Evolutionary conservation across 1,140 invertebrate species (phyloP).

Genomic region (Steinernema khuongi): DNA sequence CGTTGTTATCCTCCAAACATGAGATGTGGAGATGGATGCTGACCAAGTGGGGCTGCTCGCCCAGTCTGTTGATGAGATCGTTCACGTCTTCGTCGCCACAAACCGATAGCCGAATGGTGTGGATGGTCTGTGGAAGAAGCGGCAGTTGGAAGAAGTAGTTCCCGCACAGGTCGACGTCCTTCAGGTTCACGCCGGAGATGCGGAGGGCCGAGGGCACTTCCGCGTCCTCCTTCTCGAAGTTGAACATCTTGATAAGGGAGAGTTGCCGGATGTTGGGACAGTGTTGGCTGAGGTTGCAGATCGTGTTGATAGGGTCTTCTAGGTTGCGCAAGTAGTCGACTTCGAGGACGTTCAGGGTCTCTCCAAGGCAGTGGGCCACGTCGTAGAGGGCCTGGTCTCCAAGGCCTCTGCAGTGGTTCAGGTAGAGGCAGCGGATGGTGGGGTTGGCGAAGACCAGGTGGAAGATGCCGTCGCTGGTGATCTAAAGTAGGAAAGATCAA

Average conservation of each 20-base stretch:
- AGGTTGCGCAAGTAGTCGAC: conserved; percentile 49
- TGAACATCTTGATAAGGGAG: conserved; percentile 56
- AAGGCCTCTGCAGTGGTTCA: conserved; percentile 49
- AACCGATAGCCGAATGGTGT: conserved; percentile 49
- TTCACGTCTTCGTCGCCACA: conserved; percentile 48
- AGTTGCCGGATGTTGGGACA: conserved; percentile 55
- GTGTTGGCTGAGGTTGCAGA: conserved; percentile 44
- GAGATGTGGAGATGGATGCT: conserved; percentile 52
- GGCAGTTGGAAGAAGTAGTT: conserved; percentile 51
- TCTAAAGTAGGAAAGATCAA: conserved; percentile 32
- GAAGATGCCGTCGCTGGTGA: conserved; percentile 50
- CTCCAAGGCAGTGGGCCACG: conserved; percentile 51
- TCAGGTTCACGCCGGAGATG: conserved; percentile 46
- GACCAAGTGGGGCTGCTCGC: conserved; percentile 36
- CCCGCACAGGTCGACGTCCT: conserved; percentile 54
- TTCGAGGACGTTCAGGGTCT: conserved; percentile 47
- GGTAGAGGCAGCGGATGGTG: conserved; percentile 43
- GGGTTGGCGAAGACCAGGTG: conserved; percentile 50
- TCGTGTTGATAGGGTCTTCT: conserved; percentile 44
- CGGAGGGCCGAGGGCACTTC: background rate
- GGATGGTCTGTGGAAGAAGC: conserved; percentile 42
- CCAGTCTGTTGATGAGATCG: conserved; percentile 41
- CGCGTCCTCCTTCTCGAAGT: conserved; percentile 9
- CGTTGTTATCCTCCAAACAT: conserved; percentile 48
- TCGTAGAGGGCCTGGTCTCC: conserved; percentile 56